Percentiles rank a stretch among this genome's conserved stretches.
These are phyloP conservation scores for Colletes gigas DNA, from an alignment of 1,140 invertebrate species.

Conservation along the genomic window DNA sequence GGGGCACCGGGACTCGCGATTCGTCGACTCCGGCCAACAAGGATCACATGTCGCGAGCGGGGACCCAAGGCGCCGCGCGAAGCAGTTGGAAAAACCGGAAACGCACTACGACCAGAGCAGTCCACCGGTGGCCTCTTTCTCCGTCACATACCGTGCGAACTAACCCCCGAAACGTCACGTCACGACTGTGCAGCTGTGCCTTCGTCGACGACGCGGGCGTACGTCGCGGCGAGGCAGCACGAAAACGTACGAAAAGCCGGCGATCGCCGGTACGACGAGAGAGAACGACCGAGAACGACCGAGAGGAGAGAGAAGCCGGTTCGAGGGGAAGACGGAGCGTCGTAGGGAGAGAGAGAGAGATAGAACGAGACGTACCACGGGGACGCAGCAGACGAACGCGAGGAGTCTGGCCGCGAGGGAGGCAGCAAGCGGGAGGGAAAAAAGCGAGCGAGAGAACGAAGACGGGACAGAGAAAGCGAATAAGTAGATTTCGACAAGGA, in stretches of 20 bases:
- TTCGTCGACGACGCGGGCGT: conserved; percentile 57
- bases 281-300: conserved; percentile 19
- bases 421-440: conserved; percentile 3
- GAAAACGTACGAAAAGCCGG: conserved; percentile 72
- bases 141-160: conserved; percentile 62
- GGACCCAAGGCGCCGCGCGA: conserved; percentile 20
- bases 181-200: conserved; percentile 62
- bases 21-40: conserved; percentile 12
- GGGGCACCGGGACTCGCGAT: conserved; percentile 18
- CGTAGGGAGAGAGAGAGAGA: conserved; percentile 11
- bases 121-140: conserved; percentile 58
- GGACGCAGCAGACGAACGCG: conserved; percentile 12
- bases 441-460: conserved; percentile 27
- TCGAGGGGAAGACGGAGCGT: not conserved
- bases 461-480: conserved; percentile 1
- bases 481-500: conserved; percentile 12
- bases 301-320: conserved; percentile 31
- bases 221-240: conserved; percentile 63
- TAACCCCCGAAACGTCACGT: conserved; percentile 68
- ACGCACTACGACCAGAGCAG: not conserved
- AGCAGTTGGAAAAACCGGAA: conserved; percentile 27
- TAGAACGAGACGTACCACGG: not conserved
- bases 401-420: not conserved
- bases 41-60: conserved; percentile 35
- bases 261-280: conserved; percentile 55